Base-by-base conservation (phyloP, 1,140 invertebrate species). In the Cydia splendana region DNA sequence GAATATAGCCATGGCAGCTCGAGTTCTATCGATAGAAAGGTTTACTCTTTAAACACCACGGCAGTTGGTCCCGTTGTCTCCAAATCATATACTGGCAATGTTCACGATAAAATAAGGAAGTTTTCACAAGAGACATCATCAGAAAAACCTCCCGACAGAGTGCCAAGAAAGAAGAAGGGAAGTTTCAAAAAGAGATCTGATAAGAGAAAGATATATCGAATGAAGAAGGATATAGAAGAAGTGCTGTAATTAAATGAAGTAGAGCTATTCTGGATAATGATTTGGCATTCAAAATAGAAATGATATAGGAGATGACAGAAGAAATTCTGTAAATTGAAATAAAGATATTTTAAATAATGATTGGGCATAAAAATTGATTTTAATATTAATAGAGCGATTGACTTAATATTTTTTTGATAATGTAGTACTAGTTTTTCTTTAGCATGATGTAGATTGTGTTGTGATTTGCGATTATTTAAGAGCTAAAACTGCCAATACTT, bases 31-130 rank as follows among this genome's bases (percentile, higher is more conserved):
- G 82, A 86, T 38, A 82, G 75, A 67, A 86, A 84, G 53, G 77
- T 79, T 73, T 84, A 83, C 51, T 78, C 75, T 9, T 20, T 85
- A 42, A 74, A 69, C 30, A 74, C 81, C 1, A 84, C 80, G 12
- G 71, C 75, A 15, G 53, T 77, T 65, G 84, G 85, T n/a, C 85
- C 87, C n/a, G n/a, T 86, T 62, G 77, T 83, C 4, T 76, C 84
- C 1, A 91, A 85, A 76, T 84, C 81, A 10, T 86, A 84, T 38
- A 81, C 80, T 13, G 90, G 91, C 2, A 91, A 88, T 75, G 93
- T 93, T 2, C 84, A 88, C 34, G 92, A 93, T 30, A 94, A 93
- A 85, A 90, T 94, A 24, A 91, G 87, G 75, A 92, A 91, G 77
- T 94, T 94, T 74, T 89, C 92, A 0, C 88, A 87, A 6, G 75